These are phyloP conservation scores for Eretmocerus hayati DNA, from an alignment of 2,888 invertebrate species.

Conservation along the genomic window DNA sequence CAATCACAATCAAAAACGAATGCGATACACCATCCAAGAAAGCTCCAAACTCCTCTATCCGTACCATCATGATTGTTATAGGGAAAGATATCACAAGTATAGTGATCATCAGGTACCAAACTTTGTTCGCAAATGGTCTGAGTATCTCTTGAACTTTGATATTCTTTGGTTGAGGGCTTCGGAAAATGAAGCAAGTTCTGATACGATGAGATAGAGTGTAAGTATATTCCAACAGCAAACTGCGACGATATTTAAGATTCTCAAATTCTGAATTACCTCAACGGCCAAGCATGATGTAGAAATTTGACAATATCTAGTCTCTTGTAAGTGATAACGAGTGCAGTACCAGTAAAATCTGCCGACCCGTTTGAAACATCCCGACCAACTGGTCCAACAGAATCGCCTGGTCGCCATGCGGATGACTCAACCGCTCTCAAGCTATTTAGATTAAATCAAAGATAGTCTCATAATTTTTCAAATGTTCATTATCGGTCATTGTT, in stretches of 20 bases:
- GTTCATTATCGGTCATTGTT: neutral
- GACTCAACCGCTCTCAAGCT: neutral
- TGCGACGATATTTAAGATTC: neutral
- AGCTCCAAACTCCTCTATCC: constrained; percentile 19
- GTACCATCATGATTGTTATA: constrained; percentile 15
- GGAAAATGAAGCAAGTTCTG: constrained; percentile 34
- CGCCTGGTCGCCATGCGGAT: constrained; percentile 10
- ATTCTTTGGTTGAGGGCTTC: constrained; percentile 25
- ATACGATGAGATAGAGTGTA: too few relatives aligned
- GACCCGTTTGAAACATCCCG: constrained; percentile 1
- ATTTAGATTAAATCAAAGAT: neutral
- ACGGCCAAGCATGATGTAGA: neutral
- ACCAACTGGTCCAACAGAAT: constrained; percentile 23
- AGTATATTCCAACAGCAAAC: too few relatives aligned
- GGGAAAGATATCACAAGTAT: constrained; percentile 16
- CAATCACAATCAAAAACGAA: constrained; percentile 26
- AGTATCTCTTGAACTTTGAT: constrained; percentile 26
- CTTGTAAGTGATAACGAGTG: neutral
- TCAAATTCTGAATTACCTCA: constrained; percentile 1
- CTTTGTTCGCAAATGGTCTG: constrained; percentile 26
- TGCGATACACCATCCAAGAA: constrained; percentile 10
- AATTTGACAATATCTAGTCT: neutral
- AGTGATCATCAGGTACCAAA: constrained; percentile 26
- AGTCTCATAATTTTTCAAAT: neutral
- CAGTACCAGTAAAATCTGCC: neutral